Percentiles rank a stretch among this genome's conserved stretches.
Evolutionary conservation across 2,888 invertebrate species (phyloP).

Genomic region (Metallyticus violacea): DNA sequence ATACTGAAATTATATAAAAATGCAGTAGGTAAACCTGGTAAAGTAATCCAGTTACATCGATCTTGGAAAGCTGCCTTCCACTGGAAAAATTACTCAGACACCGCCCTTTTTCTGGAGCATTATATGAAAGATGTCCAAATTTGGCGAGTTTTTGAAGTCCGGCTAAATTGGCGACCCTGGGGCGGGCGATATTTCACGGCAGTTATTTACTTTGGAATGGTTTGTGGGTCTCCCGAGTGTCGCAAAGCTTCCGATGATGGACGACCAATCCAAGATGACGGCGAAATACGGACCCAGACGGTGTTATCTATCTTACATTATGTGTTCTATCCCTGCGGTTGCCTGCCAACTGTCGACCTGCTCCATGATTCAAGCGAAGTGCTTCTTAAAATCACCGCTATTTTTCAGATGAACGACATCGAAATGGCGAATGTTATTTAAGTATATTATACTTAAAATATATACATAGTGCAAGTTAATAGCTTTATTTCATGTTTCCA

Average conservation of each 20-base stretch:
- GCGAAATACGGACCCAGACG: background rate
- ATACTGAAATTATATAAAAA: too few species aligned
- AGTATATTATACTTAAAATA: too few species aligned
- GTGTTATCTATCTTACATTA: background rate
- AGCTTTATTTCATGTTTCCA: too few species aligned
- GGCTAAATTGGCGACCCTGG: background rate
- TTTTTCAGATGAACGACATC: background rate
- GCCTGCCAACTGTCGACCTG: background rate
- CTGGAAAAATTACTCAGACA: background rate
- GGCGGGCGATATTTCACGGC: background rate
- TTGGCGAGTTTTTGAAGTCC: background rate
- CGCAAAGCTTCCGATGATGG: background rate
- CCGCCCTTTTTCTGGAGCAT: background rate
- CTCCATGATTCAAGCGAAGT: too few species aligned
- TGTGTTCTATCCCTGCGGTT: background rate
- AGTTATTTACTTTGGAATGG: background rate
- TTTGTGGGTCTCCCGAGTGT: conserved; percentile 5
- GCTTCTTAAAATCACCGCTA: background rate
- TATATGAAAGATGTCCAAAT: background rate
- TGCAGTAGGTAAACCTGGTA: too few species aligned
- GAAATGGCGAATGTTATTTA: background rate
- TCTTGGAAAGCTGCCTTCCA: background rate
- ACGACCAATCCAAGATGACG: background rate
- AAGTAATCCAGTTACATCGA: background rate
- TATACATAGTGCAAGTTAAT: too few species aligned